Conservation (phyloP, 2,113 vertebrate species). For the Oncorhynchus nerka region DNA sequence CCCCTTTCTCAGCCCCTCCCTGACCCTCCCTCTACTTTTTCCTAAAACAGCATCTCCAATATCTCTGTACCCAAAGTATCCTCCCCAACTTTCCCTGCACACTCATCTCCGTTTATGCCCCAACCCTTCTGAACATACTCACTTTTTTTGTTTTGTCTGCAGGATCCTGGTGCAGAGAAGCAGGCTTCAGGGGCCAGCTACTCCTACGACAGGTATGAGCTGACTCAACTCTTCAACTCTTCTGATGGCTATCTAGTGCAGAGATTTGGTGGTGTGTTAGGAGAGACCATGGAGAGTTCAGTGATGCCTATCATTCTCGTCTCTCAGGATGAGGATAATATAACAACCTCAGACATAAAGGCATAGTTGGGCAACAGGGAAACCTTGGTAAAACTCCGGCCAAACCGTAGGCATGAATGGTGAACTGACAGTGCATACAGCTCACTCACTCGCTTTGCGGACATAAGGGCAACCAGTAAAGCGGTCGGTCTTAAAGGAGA, state of each 20-base stretch:
- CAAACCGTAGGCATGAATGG: no score
- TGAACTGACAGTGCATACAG: no score
- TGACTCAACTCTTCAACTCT: constrained; percentile 1
- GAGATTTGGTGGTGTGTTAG: not conserved
- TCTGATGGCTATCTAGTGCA: not conserved
- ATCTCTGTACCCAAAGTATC: not conserved
- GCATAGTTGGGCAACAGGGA: no score
- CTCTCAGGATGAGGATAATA: not conserved
- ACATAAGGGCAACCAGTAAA: no score
- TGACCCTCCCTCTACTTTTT: not conserved
- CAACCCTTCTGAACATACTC: not conserved
- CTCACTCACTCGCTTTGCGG: no score
- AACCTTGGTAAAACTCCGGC: no score
- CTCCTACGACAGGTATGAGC: constrained; percentile 83
- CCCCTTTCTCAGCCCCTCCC: not conserved
- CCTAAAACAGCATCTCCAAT: not conserved
- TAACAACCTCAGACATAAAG: no score
- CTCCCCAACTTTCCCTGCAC: not conserved
- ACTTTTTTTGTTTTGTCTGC: constrained; percentile 47
- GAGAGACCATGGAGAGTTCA: not conserved
- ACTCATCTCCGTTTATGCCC: not conserved
- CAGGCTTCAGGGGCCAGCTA: constrained; percentile 76
- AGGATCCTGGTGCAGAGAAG: constrained; percentile 81
- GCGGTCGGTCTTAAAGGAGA: no score
- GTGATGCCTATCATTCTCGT: not conserved